phyloP scores from a whole-genome alignment of 64 coral and sea anemone genomes.

The Porites lutea region DNA sequence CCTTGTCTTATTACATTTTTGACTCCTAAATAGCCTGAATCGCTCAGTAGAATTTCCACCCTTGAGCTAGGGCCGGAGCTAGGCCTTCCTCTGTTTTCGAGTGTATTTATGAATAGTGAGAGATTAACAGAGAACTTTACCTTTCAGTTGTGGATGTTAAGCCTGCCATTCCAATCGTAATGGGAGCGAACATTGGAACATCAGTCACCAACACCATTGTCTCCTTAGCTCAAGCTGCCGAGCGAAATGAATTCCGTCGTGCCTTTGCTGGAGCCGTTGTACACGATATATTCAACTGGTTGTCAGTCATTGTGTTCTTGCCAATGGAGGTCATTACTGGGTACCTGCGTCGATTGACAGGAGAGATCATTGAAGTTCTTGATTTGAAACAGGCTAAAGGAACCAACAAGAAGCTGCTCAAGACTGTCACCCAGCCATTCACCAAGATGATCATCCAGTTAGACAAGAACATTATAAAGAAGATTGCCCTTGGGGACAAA shows the following conservation, averaged over 20 bases:
- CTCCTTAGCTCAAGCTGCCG: constrained; percentile 83
- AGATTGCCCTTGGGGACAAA: constrained; percentile 81
- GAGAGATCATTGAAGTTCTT: constrained; percentile 54
- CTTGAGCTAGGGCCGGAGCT: too few relatives aligned
- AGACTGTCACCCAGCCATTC: constrained; percentile 87
- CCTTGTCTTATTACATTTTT: too few relatives aligned
- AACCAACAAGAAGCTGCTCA: constrained; percentile 83
- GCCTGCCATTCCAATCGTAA: constrained; percentile 94
- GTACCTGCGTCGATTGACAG: constrained; percentile 78
- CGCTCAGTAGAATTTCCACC: too few relatives aligned
- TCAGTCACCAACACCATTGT: constrained; percentile 96
- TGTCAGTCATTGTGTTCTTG: constrained; percentile 87
- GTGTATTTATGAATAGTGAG: too few relatives aligned
- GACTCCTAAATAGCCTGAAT: too few relatives aligned
- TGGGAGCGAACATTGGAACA: constrained; percentile 99
- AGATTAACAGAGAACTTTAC: too few relatives aligned
- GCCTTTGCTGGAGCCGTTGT: constrained; percentile 98
- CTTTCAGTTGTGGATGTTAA: constrained; percentile 81
- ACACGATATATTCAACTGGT: constrained; percentile 98
- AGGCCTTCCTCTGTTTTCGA: too few relatives aligned
- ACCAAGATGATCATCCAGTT: constrained; percentile 86
- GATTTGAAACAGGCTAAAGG: constrained; percentile 49
- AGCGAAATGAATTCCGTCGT: constrained; percentile 92
- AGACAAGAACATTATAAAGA: constrained; percentile 85
- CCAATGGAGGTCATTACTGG: constrained; percentile 80